These are phyloP conservation scores for Macrobrachium nipponense DNA, from an alignment of 1,140 invertebrate species.

Conservation along the genomic window DNA sequence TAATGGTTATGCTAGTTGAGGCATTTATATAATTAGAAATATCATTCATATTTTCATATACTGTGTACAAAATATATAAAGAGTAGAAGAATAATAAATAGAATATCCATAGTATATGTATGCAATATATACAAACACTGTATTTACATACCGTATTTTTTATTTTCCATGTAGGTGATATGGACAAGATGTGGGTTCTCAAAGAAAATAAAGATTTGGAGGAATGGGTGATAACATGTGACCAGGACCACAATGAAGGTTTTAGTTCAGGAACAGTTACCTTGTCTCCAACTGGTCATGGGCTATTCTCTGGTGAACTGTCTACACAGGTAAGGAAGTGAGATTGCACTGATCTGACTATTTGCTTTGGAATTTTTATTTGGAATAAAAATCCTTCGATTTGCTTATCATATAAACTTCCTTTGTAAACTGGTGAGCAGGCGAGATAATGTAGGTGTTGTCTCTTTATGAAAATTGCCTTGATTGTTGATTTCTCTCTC, in stretches of 20 bases:
- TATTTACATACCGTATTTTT: too few relatives aligned
- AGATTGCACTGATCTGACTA: background rate
- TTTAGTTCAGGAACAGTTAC: constrained; percentile 11
- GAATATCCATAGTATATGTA: too few relatives aligned
- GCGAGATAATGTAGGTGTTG: too few relatives aligned
- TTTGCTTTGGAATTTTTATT: background rate
- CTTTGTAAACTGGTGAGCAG: background rate
- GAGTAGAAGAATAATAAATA: too few relatives aligned
- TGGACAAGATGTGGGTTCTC: constrained; percentile 47
- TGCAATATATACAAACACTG: too few relatives aligned
- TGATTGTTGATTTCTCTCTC: too few relatives aligned
- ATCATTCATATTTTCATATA: too few relatives aligned
- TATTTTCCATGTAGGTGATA: constrained; percentile 24
- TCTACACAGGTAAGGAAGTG: constrained; percentile 18
- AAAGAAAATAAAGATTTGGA: constrained; percentile 28
- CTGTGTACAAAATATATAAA: too few relatives aligned
- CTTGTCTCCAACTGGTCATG: constrained; percentile 40
- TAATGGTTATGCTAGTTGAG: too few relatives aligned
- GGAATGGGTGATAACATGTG: constrained; percentile 33
- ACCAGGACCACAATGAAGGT: constrained; percentile 38
- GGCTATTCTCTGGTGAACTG: constrained; percentile 37
- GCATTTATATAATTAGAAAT: too few relatives aligned
- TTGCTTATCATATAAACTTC: background rate
- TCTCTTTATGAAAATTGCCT: too few relatives aligned
- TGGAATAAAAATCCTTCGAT: background rate